phyloP scores from a whole-genome alignment of 2,888 invertebrate species.

The Taenaris catops region DNA sequence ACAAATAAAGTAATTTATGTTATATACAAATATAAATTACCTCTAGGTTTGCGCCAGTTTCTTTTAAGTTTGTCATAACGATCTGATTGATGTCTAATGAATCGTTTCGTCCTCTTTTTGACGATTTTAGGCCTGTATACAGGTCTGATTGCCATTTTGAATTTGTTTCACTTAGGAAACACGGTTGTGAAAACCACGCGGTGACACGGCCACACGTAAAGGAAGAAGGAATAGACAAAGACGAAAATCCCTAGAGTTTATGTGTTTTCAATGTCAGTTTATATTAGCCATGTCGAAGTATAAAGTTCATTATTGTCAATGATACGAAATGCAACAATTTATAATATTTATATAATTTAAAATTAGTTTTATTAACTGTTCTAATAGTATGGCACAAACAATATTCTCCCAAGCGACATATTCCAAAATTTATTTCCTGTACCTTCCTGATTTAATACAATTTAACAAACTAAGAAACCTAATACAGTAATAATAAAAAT shows the following conservation, averaged over 20 bases:
- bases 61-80: conserved; percentile 97
- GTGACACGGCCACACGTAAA: conserved; percentile 77
- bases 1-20: too few species aligned
- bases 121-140: conserved; percentile 94
- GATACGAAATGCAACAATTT: too few species aligned
- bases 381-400: too few species aligned
- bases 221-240: conserved; percentile 69
- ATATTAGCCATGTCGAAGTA: too few species aligned
- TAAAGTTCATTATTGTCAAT: too few species aligned
- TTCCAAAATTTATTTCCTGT: too few species aligned
- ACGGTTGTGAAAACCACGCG: conserved; percentile 72
- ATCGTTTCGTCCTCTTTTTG: conserved; percentile 99
- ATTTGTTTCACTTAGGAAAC: conserved; percentile 56
- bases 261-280: conserved; percentile 40
- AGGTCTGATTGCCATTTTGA: conserved; percentile 93
- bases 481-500: too few species aligned
- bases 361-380: not conserved
- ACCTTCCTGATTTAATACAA: too few species aligned
- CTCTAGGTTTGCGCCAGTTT: conserved; percentile 99
- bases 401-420: too few species aligned
- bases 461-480: too few species aligned
- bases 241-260: conserved; percentile 51
- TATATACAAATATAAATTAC: conserved; percentile 35
- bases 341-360: not conserved
- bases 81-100: conserved; percentile 99